phyloP scores from a whole-genome alignment of 1,140 invertebrate genomes.

The Hestina assimilis region DNA sequence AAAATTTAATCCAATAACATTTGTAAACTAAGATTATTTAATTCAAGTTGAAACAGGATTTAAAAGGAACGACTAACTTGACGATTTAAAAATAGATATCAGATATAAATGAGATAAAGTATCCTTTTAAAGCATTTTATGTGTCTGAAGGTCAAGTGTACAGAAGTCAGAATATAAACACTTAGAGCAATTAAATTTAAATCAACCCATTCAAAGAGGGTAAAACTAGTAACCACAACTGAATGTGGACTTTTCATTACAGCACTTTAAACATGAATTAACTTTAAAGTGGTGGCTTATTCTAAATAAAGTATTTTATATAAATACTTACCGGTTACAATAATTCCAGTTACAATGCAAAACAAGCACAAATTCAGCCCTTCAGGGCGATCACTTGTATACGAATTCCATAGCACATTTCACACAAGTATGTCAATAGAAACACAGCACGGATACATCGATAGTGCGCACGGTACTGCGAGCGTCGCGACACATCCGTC shows the following conservation, averaged over 20 bases:
- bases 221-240: neutral
- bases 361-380: conserved; percentile 49
- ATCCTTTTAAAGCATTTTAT: conserved; percentile 8
- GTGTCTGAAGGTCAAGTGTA: conserved; percentile 28
- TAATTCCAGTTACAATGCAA: conserved; percentile 41
- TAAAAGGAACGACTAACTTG: neutral
- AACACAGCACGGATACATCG: conserved; percentile 53
- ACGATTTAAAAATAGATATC: neutral
- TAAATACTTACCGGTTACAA: conserved; percentile 38
- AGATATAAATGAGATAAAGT: neutral
- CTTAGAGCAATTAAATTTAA: conserved; percentile 34
- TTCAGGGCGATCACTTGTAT: conserved; percentile 55
- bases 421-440: conserved; percentile 47
- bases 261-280: conserved; percentile 1
- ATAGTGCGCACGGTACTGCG: conserved; percentile 48
- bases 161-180: conserved; percentile 10
- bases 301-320: neutral
- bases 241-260: conserved; percentile 18
- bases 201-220: neutral
- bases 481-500: conserved; percentile 63
- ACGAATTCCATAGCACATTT: conserved; percentile 64
- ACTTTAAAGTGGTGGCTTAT: neutral
- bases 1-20: no score
- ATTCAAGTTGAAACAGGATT: neutral
- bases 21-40: no score